Base-by-base conservation (phyloP, 1,140 invertebrate genomes). In the Pachypsylla venusta region DNA sequence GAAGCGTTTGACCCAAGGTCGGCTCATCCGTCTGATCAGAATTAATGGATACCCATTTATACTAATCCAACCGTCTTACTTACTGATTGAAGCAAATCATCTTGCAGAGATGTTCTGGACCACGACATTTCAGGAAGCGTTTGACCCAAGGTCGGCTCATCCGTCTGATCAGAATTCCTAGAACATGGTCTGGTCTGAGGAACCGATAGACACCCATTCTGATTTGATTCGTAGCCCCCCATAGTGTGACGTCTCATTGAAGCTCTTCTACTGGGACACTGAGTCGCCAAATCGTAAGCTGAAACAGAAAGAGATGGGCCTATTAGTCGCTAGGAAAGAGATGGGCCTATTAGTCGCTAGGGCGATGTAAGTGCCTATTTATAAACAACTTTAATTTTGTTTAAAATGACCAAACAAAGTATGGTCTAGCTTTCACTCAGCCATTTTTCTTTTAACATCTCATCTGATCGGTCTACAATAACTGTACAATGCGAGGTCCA, bases 231-330 rank as follows among this genome's bases (percentile, higher is more conserved):
- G 64, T 65, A 62, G 58, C 77, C 75, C 7, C 76, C 77, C 13
- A 84, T 78, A 1, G 85, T 83, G 69, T 87, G 84, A 28, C 84
- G 79, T n/a, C 83, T 76, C 67, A 79, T 76, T 2, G 79, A 81
- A 20, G 78, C 79, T 35, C 81, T 75, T 57, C 81, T 73, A 35
- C 80, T 81, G 57, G 82, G 82, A 68, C 83, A 84, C 65, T 87
- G 84, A 14, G 83, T 87, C 55, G 85, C 85, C 68, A 89, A 70
- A 71, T 89, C 87, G 66, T 87, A 88, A 56, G 85, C 84, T 83
- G 70, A 39, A 61, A 56, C 55, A 22, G 19, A 14, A 13, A 28
- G 27, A 57, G n/a, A 22, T 19, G 42, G 42, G 30, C 7, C 7
- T 7, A 35, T 35, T 35, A 35, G n/a, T 7, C 7, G 7, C n/a